Base-by-base conservation (phyloP, 2,888 invertebrate species). In the Dexiosoma caninum region DNA sequence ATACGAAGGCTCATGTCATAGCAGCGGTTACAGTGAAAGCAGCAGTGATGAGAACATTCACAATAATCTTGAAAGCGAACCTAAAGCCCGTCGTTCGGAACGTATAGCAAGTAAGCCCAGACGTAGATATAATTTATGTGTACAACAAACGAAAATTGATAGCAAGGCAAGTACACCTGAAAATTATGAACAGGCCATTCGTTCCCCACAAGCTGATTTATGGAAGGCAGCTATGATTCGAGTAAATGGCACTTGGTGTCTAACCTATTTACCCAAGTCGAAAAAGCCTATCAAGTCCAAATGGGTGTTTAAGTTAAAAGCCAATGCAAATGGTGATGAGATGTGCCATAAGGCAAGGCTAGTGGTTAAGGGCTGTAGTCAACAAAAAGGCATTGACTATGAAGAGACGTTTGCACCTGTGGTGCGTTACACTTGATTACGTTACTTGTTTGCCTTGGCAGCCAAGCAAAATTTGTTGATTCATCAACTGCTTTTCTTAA, bases 401-500 rank as follows among this genome's bases (percentile, higher is more conserved):
- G 69, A 55, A 3, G 75, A 46, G 12, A 46, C 46, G 19, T 46
- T 46, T 21, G 46, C 46, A 82, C 21, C 82, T 69, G 37, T 81
- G 55, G 57, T 53, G 5, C 55, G 83, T 14, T 83, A 81, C 37
- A 76, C 66, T n/a, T 77, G 78, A n/a, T n/a, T n/a, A n/a, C n/a
- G n/a, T n/a, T n/a, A n/a, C n/a, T n/a, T n/a, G n/a, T n/a, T n/a
- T n/a, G n/a, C n/a, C n/a, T n/a, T n/a, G n/a, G n/a, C 83, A 9
- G 82, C 66, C 5, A 82, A 69, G 59, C 71, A 79, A 23, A 77
- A 78, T 21, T 60, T 82, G 7, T 51, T 72, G 8, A 69, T 82
- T n/a, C 78, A 82, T 40, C 77, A 83, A 37, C 67, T 82, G 81
- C 81, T 2, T 83, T 82, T 57, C 62, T 83, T 10, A 74, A 84